phyloP scores from a whole-genome alignment of 2,888 invertebrate genomes.

The Melanotus villosus region DNA sequence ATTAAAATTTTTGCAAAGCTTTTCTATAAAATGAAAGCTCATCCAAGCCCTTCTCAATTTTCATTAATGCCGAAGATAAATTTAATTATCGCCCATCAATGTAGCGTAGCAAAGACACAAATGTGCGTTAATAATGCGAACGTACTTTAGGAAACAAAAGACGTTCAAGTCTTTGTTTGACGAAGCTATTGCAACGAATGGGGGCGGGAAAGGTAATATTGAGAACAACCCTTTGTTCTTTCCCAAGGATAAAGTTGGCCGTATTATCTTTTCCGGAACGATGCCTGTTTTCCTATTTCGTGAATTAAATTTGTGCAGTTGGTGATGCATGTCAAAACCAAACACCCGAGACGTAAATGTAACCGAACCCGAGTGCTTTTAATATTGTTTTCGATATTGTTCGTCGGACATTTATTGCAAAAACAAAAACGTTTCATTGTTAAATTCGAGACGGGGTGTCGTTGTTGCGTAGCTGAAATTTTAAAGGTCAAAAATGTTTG shows the following conservation, averaged over 20 bases:
- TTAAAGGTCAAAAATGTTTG: too few relatives aligned
- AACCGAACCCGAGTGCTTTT: background rate
- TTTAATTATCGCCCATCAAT: too few relatives aligned
- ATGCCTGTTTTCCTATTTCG: background rate
- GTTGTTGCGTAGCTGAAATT: too few relatives aligned
- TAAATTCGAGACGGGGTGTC: too few relatives aligned
- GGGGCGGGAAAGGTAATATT: background rate
- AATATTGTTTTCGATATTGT: background rate
- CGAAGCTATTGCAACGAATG: background rate
- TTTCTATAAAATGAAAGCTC: too few relatives aligned
- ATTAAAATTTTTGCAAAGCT: too few relatives aligned
- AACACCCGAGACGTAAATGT: background rate
- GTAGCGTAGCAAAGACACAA: too few relatives aligned
- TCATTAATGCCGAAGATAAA: too few relatives aligned
- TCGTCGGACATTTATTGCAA: too few relatives aligned
- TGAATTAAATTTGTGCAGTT: conserved; percentile 18
- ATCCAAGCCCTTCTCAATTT: too few relatives aligned
- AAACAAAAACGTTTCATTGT: too few relatives aligned
- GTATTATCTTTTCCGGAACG: background rate
- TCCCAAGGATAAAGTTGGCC: background rate
- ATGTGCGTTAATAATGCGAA: too few relatives aligned
- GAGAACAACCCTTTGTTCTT: background rate
- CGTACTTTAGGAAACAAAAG: background rate
- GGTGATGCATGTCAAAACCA: conserved; percentile 24
- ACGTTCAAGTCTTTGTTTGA: background rate